A percentile compares a stretch with the other conserved stretches of the same genome.
Evolutionary conservation across 2,113 vertebrate genomes (phyloP).

Genomic region (Psephotus haematonotus): DNA sequence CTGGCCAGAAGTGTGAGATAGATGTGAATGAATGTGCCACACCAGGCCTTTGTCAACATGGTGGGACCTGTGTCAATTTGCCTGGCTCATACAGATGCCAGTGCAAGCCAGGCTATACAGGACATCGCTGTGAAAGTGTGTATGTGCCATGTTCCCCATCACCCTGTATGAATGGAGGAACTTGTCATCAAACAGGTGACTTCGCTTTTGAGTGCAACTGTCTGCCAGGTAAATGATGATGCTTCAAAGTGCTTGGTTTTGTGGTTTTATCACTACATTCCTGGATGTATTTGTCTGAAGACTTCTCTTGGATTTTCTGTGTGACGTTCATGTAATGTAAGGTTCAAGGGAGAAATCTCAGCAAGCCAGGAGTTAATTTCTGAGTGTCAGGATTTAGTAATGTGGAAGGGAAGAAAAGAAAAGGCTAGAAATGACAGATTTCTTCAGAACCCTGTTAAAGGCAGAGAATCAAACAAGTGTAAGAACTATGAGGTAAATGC

Average conservation of each 20-base stretch:
- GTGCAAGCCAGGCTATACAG: slow-evolving; percentile 84
- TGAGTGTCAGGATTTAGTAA: background rate
- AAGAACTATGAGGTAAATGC: background rate
- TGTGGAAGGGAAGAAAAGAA: background rate
- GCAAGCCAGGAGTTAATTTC: background rate
- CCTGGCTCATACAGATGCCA: slow-evolving; percentile 85
- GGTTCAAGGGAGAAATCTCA: background rate
- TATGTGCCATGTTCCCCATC: slow-evolving; percentile 89
- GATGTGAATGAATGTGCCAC: slow-evolving; percentile 86
- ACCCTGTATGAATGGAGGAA: slow-evolving; percentile 89
- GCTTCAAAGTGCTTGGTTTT: background rate
- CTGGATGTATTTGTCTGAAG: background rate
- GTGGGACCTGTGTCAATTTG: slow-evolving; percentile 82
- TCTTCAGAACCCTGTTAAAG: background rate
- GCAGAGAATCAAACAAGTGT: background rate
- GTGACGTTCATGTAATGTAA: fast-evolving
- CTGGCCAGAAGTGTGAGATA: slow-evolving; percentile 82
- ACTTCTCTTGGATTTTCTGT: background rate
- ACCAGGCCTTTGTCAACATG: slow-evolving; percentile 78
- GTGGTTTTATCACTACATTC: fast-evolving
- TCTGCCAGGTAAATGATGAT: slow-evolving; percentile 81
- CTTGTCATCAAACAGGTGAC: slow-evolving; percentile 86
- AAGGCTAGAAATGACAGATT: background rate
- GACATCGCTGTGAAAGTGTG: slow-evolving; percentile 81
- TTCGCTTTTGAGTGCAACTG: slow-evolving; percentile 90